phyloP scores from a whole-genome alignment of 2,113 vertebrate species.

The Rousettus leschenaultii region DNA sequence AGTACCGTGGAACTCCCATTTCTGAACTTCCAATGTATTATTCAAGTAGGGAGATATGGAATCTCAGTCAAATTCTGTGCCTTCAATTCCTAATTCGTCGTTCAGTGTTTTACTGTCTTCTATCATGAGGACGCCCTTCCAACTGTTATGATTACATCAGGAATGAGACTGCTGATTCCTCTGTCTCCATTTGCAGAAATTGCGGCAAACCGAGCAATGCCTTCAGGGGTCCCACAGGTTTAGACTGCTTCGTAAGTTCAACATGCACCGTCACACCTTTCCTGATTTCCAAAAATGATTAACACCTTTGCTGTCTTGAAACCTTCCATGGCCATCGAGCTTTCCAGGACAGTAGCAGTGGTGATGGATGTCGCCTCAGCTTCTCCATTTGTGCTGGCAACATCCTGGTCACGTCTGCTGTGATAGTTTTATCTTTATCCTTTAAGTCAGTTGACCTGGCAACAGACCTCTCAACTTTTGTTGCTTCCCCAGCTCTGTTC shows the following conservation, averaged over 20 bases:
- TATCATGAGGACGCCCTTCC: slow-evolving; percentile 89
- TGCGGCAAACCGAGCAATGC: slow-evolving; percentile 91
- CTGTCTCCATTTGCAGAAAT: slow-evolving; percentile 90
- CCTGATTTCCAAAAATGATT: slow-evolving; percentile 89
- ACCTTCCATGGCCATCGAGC: slow-evolving; percentile 88
- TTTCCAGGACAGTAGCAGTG: slow-evolving; percentile 85
- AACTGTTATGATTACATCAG: slow-evolving; percentile 91
- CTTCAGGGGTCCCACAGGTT: slow-evolving; percentile 89
- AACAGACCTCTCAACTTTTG: slow-evolving; percentile 89
- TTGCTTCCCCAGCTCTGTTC: slow-evolving; percentile 92
- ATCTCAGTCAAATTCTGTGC: slow-evolving; percentile 89
- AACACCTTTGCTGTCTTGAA: slow-evolving; percentile 90
- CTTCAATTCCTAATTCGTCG: slow-evolving; percentile 90
- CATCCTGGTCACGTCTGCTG: slow-evolving; percentile 87
- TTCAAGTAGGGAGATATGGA: slow-evolving; percentile 90
- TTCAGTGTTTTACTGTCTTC: slow-evolving; percentile 92
- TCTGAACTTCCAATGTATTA: slow-evolving; percentile 85
- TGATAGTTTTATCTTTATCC: slow-evolving; percentile 89
- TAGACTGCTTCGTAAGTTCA: slow-evolving; percentile 87
- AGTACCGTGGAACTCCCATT: slow-evolving; percentile 75
- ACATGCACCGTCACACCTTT: slow-evolving; percentile 89
- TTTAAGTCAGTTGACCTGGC: slow-evolving; percentile 90
- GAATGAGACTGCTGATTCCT: slow-evolving; percentile 88
- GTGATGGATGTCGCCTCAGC: slow-evolving; percentile 88
- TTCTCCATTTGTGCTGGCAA: slow-evolving; percentile 92